Base-by-base conservation (phyloP, 1,140 invertebrate species). In the Anthonomus grandis region DNA sequence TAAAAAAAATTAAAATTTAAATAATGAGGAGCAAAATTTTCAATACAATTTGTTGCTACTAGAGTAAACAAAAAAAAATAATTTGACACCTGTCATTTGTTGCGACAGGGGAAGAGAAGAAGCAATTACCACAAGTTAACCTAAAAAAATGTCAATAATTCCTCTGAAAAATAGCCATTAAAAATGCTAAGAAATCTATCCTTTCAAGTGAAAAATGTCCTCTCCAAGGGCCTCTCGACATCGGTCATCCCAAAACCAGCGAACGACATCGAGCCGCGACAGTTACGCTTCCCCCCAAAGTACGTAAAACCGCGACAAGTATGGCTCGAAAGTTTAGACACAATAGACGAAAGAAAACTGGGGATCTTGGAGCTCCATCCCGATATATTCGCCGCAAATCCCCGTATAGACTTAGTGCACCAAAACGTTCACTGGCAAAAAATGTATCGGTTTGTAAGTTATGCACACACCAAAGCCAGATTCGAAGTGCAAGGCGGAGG, bases 311-410 rank as follows among this genome's bases (percentile, higher is more conserved):
- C 84, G 2, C 79, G 89, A 17, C 85, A 97, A 78, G 89, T 87
- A 18, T 98, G 95, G 95, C 78, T 98, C 9, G 93, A 96, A 73
- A 95, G 90, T 73, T 75, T 97, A 13, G 83, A 91, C 68, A 85
- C 87, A 0, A 69, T 87, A 8, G 80, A 89, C 60, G 86, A 90
- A 65, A 80, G 86, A 60, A 94, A 93, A 72, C 66, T 94, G 1
- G 91, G 90, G 0, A 71, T 98, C 0, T 76, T 97, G 8, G 83
- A 90, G 67, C 75, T 99, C 13, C 93, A 98, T 78, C 94, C 95
- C 0, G 81, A 86, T 51, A 77, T 97, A 3, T 97, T 93, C 78
- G 92, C 82, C 2, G 75, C 79, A 0, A 81, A 82, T 70, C 94
- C 95, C 1, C 79, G 95, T 41, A 81, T 96, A 31, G 95, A 98